A percentile compares a stretch with the other conserved stretches of the same genome.
phyloP scores from a whole-genome alignment of 1,140 invertebrate genomes.

The Coelopa frigida region DNA sequence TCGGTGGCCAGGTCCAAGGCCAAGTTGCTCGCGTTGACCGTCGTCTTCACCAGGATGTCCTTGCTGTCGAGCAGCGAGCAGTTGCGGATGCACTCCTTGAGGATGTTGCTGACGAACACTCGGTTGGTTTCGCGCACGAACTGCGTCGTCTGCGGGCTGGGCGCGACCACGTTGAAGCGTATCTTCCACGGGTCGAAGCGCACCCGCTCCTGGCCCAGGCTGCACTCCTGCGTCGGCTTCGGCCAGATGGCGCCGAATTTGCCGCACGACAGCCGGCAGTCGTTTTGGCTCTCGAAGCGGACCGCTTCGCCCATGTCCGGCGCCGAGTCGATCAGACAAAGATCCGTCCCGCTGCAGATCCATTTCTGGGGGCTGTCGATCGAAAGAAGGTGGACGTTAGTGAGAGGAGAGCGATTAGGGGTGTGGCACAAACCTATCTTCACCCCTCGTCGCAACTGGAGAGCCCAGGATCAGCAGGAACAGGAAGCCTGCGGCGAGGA shows the following conservation, averaged over 20 bases:
- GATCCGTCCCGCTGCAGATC: conserved; percentile 13
- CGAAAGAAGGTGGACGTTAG: neutral
- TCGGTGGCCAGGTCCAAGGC: conserved; percentile 55
- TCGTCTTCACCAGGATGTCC: conserved; percentile 50
- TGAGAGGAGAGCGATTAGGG: no score
- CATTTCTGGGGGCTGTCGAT: conserved; percentile 10
- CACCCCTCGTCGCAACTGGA: no score
- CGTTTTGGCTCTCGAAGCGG: conserved; percentile 44
- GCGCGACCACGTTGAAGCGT: conserved; percentile 50
- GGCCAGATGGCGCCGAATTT: conserved; percentile 64
- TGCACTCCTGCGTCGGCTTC: conserved; percentile 51
- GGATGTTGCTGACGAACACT: conserved; percentile 50
- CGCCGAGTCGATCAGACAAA: conserved; percentile 11
- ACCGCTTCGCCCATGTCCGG: conserved; percentile 10
- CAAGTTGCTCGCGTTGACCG: conserved; percentile 45
- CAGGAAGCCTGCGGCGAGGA: no score
- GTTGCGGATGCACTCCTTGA: conserved; percentile 50
- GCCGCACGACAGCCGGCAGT: conserved; percentile 62
- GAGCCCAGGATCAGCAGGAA: no score
- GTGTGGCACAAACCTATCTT: conserved; percentile 6
- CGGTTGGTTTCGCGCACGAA: conserved; percentile 49
- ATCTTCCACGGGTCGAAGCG: conserved; percentile 51
- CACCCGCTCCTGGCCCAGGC: conserved; percentile 46
- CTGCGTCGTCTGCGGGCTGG: conserved; percentile 43
- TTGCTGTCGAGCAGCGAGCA: conserved; percentile 48